A percentile compares a stretch with the other conserved stretches of the same genome.
Evolutionary conservation across 2,113 vertebrate species (phyloP).

Genomic region (Romanogobio albipinnatus): DNA sequence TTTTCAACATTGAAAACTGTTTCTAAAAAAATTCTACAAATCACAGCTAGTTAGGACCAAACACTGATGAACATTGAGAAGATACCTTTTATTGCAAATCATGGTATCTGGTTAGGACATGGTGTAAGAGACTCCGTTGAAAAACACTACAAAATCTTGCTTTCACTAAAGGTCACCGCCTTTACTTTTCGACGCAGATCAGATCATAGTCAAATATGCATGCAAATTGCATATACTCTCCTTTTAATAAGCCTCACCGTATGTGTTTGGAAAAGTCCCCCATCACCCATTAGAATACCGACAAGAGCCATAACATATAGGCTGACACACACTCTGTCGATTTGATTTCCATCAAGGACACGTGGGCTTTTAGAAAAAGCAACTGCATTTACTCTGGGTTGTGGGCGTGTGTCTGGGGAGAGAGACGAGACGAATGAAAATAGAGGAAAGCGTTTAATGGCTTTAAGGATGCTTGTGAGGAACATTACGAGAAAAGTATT

Average conservation of each 20-base stretch:
- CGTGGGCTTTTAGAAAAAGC: constrained; percentile 5
- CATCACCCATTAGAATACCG: neutral
- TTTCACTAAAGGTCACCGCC: too few relatives aligned
- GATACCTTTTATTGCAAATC: too few relatives aligned
- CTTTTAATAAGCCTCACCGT: neutral
- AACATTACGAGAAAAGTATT: neutral
- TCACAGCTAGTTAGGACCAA: too few relatives aligned
- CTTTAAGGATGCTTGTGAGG: neutral
- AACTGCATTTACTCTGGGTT: constrained; percentile 7
- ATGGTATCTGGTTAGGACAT: too few relatives aligned
- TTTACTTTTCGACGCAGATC: neutral
- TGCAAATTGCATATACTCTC: neutral
- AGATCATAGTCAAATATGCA: constrained; percentile 24
- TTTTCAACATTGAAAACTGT: too few relatives aligned
- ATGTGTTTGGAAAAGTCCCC: neutral
- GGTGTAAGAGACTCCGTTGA: too few relatives aligned
- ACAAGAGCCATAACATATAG: neutral
- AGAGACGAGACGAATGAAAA: neutral
- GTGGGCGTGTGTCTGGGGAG: neutral
- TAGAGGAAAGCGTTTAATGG: constrained; percentile 4
- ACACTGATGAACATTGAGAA: too few relatives aligned
- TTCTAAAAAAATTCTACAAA: too few relatives aligned
- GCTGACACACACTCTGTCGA: neutral
- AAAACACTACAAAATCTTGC: too few relatives aligned
- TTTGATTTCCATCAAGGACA: constrained; percentile 28